phyloP scores from a whole-genome alignment of 2,797 vertebrate species.

The Amphiprion clarkii region DNA sequence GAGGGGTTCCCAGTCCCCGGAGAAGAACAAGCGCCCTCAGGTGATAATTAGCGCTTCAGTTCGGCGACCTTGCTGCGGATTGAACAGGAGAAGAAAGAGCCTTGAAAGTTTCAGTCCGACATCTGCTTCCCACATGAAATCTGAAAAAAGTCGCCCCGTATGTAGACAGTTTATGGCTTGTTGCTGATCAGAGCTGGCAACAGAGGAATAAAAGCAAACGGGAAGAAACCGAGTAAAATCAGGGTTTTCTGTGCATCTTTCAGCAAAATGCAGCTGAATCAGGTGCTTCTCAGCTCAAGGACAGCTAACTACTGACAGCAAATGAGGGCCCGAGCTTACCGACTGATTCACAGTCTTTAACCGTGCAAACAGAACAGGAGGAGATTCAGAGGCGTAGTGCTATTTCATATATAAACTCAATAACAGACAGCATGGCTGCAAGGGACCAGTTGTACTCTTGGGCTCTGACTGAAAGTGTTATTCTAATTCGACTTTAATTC shows the following conservation, averaged over 20 bases:
- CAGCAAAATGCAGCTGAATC: no score
- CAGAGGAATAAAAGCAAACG: slow-evolving; percentile 2
- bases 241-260: no score
- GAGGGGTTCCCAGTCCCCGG: slow-evolving; percentile 31
- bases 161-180: background rate
- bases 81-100: slow-evolving; percentile 38
- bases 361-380: background rate
- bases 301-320: no score
- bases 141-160: background rate
- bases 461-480: background rate
- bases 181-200: slow-evolving; percentile 16
- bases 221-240: no score
- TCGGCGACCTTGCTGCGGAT: slow-evolving; percentile 64
- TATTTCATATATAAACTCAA: background rate
- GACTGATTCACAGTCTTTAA: no score
- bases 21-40: slow-evolving; percentile 58
- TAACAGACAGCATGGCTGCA: slow-evolving; percentile 8
- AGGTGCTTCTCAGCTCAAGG: no score
- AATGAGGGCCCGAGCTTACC: no score
- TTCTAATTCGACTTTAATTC: background rate
- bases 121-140: slow-evolving; percentile 19
- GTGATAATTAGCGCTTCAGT: slow-evolving; percentile 74
- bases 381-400: background rate
- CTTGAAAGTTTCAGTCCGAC: slow-evolving; percentile 36
- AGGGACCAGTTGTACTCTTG: background rate